Evolutionary conservation across 2,797 vertebrate genomes (phyloP), one percentile per base, ranked within the genome.

Genomic region (Channa striata): DNA sequence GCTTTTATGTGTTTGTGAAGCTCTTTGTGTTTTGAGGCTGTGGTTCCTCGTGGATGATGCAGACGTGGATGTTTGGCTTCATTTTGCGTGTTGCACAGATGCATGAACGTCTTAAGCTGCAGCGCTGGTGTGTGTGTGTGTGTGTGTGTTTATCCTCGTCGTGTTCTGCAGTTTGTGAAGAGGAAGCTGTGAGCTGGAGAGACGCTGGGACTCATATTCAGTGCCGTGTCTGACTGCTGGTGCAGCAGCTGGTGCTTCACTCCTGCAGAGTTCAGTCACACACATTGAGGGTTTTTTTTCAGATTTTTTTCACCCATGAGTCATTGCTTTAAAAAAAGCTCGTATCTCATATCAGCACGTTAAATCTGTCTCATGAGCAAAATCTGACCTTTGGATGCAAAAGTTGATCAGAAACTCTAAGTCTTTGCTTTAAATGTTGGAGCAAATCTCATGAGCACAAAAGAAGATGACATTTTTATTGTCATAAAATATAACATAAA

Each of bases 201-300:
- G 9, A 3, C 11, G n/a, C n/a, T n/a, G n/a, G n/a, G n/a, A 7
- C 30, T 37, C 10, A 2, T 30, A 11, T 30, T 13, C 3, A 1
- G 37, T 12, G 13, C 12, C 14, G 48, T 37, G 39, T 40, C 11
- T 25, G 14, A 50, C 13, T 49, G 56, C 5, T 37, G 2, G 39
- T 46, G 12, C 36, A 21, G 13, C 8, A 21, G 43, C 13, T 13
- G n/a, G n/a, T n/a, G n/a, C 30, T 25, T 19, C 39, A 0, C 48
- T 56, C 56, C 60, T 59, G 67, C 33, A 25, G 59, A 25, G 9
- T 69, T 61, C 68, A 39, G 12, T 7, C 2, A 54, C 48, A 19
- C 58, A 1, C 58, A 44, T 12, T 36, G 34, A 39, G 6, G 14
- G 6, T 53, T 34, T 21, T 48, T 11, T 54, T 64, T 73, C 10